Percentiles rank a stretch among this genome's conserved stretches.
phyloP scores from a whole-genome alignment of 2,888 invertebrate species.

The Mystacides longicornis region DNA sequence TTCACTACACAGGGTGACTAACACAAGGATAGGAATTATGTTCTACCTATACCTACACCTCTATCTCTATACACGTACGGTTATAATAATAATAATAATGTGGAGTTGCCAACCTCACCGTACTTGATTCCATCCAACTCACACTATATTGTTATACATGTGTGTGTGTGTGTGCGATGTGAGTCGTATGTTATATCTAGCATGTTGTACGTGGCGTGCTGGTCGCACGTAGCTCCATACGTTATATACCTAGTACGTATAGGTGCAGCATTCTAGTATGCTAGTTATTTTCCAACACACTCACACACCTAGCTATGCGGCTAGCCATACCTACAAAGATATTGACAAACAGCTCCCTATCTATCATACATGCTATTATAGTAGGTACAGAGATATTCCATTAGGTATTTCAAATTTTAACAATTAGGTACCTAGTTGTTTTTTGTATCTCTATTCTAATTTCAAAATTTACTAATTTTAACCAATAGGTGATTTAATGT shows the following conservation, averaged over 20 bases:
- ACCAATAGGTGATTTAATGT: too few species aligned
- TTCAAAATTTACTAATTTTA: too few species aligned
- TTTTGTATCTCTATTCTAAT: too few species aligned
- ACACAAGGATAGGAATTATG: slow-evolving; percentile 6
- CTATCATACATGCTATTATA: too few species aligned
- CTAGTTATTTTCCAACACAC: slow-evolving; percentile 1
- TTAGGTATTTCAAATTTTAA: too few species aligned
- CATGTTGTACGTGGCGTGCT: slow-evolving; percentile 5
- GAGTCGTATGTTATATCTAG: slow-evolving; percentile 3
- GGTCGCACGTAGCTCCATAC: not conserved
- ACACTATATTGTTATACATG: not conserved
- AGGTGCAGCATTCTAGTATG: not conserved
- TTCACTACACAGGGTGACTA: slow-evolving; percentile 6
- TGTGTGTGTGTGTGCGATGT: not conserved
- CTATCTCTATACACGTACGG: not conserved
- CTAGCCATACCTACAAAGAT: too few species aligned
- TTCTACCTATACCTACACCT: not conserved
- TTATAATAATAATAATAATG: slow-evolving; percentile 7
- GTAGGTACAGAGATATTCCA: too few species aligned
- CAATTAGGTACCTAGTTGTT: too few species aligned
- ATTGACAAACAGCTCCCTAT: too few species aligned
- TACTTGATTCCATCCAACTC: slow-evolving; percentile 12
- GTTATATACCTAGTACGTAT: not conserved
- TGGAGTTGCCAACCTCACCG: slow-evolving; percentile 18
- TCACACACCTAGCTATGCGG: too few species aligned